Evolutionary conservation across 2,113 vertebrate genomes (phyloP), one percentile per base, ranked within the genome.

Genomic region (Alces alces): DNA sequence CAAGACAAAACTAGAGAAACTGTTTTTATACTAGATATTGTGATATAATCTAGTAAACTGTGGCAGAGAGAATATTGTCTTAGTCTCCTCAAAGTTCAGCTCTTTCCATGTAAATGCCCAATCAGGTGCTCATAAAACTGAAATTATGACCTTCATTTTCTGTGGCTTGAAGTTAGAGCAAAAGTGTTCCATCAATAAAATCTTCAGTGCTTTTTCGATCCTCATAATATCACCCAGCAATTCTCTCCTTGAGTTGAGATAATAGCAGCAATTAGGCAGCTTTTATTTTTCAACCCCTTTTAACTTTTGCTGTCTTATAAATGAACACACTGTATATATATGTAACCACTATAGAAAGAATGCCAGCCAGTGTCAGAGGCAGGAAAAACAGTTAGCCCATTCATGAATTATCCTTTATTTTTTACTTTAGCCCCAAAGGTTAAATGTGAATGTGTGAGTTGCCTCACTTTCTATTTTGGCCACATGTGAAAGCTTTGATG

Each of bases 281-380:
- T 97, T 98, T 98, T 97, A 98, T 93, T 98, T 96, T 89, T 98
- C 94, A 98, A 98, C 95, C 97, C 94, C 97, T 98, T 98, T 98
- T 98, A 98, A 97, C 95, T 97, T 98, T 96, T 96, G 88, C 95
- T 97, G 86, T 89, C 94, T 86, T 97, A 96, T 80, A 98, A 97
- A 96, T 54, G 96, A 97, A 57, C 36, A 45, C 25, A 39, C 57
- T 79, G 91, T 39, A n/a, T 94, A 54, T 82, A 86, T 88, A 52
- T 83, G 60, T 61, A 92, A 84, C 58, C 15, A 6, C 85, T 57
- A 23, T 36, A 28, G 66, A 95, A 58, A 61, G 78, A 83, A 64
- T 45, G 45, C 70, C 54, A 39, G 39, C 61, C 78, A 83, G 28
- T 86, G 86, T 80, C 86, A 93, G 78, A 70, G 82, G 61, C 60